Evolutionary conservation across 2,888 invertebrate genomes (phyloP).

Genomic region (Drosophila hamatofila): DNA sequence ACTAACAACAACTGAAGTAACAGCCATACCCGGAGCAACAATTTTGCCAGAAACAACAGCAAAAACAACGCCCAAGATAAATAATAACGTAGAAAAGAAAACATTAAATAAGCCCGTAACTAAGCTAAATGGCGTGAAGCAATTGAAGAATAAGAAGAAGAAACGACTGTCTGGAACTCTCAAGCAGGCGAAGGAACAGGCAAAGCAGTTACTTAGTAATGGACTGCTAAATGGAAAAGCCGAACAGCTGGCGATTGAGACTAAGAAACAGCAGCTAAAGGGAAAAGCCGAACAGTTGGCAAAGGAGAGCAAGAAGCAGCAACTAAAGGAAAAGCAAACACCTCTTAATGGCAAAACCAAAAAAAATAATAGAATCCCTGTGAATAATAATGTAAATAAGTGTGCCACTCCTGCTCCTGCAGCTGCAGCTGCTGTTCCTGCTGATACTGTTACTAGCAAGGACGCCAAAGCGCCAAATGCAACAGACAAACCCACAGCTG

Average conservation of each 20-base stretch:
- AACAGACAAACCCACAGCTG: neutral
- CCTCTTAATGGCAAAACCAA: conserved; percentile 57
- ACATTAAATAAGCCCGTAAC: conserved; percentile 2
- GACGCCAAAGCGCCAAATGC: neutral
- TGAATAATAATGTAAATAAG: conserved; percentile 21
- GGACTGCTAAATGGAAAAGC: conserved; percentile 55
- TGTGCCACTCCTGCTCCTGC: conserved; percentile 1
- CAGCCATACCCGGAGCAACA: neutral
- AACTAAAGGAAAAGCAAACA: neutral
- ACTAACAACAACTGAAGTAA: neutral
- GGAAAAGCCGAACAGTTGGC: neutral
- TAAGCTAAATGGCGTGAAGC: conserved; percentile 48
- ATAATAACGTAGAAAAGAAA: conserved; percentile 30
- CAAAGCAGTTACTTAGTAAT: conserved; percentile 28
- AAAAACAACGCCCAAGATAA: conserved; percentile 31
- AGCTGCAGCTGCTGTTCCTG: neutral
- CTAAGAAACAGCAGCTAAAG: conserved; percentile 8
- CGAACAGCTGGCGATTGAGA: neutral
- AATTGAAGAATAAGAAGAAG: conserved; percentile 4
- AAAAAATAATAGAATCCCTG: conserved; percentile 22
- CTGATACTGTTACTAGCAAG: neutral
- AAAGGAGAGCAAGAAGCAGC: neutral
- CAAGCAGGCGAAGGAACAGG: conserved; percentile 1
- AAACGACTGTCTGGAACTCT: neutral
- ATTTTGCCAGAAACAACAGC: neutral